Evolutionary conservation across 2,113 vertebrate genomes (phyloP).

Genomic region (Symphodus melops): DNA sequence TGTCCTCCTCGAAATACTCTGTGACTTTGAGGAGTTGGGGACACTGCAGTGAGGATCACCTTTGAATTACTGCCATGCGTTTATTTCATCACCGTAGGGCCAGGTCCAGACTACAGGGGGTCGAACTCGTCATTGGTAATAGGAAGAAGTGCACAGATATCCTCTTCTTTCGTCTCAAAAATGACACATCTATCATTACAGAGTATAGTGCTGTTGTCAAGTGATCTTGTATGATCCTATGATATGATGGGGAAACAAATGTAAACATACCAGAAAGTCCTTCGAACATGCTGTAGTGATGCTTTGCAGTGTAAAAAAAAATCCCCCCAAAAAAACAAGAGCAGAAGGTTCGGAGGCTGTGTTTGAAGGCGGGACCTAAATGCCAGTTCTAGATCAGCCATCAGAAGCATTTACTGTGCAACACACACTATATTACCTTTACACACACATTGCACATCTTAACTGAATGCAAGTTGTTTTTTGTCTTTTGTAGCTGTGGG

Average conservation of each 20-base stretch:
- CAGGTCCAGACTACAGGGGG: neutral
- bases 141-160: too few species aligned
- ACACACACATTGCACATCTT: too few species aligned
- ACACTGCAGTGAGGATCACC: neutral
- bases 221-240: neutral
- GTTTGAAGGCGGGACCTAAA: too few species aligned
- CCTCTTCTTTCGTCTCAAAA: too few species aligned
- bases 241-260: neutral
- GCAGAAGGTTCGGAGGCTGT: neutral
- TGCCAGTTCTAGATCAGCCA: too few species aligned
- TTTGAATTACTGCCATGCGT: conserved; percentile 2
- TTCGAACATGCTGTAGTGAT: neutral
- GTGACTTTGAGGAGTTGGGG: conserved; percentile 24
- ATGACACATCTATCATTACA: neutral
- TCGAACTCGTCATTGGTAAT: too few species aligned
- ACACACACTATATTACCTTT: too few species aligned
- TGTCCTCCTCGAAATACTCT: conserved; percentile 18
- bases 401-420: too few species aligned
- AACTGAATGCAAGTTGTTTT: too few species aligned
- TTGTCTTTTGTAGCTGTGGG: too few species aligned
- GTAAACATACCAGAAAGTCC: neutral
- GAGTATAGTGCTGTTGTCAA: neutral
- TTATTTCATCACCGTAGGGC: neutral
- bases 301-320: neutral
- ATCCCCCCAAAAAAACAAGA: too few species aligned